Evolutionary conservation across 2,888 invertebrate genomes (phyloP), one percentile per base, ranked within the genome.

Genomic region (Mechanitis mazaeus): DNA sequence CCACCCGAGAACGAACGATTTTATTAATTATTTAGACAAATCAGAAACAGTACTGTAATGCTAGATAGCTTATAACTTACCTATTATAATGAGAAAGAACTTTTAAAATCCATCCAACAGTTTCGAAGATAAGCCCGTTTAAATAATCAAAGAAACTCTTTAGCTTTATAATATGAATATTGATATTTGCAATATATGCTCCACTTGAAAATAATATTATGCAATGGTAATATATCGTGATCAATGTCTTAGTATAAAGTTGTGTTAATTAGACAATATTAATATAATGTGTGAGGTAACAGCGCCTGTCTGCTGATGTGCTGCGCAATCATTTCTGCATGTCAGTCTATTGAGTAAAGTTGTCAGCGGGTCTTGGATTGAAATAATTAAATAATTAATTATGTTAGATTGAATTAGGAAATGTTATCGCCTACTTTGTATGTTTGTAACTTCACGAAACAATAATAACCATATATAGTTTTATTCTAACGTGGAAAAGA

Each of bases 201-300:
- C 79, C 75, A 80, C 79, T 78, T 80, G 78, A 79, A 54, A 65
- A 67, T 83, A 82, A 80, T 71, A 72, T 76, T 84, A 87, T 67
- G 67, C 71, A 80, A 82, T 75, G 78, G 79, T 79, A 80, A 76
- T 74, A 76, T 77, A 80, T 83, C 83, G 83, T 84, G 85, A 86
- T 83, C 81, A 84, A 85, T 86, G 83, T 79, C 81, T 84, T 79
- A 81, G 84, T 81, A 85, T 85, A 82, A 80, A 72, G 78, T 83
- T 83, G 80, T 73, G 72, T 79, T 84, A 87, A 87, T 87, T 87
- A 86, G 83, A 83, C 80, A 80, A 78, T 82, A 85, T 86, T 87
- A 83, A 78, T 81, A 82, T 85, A 81, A 80, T 72, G 77, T 73
- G 72, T 85, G 81, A 76, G 78, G 79, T 75, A 81, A 81, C 71